Evolutionary conservation across 2,797 vertebrate genomes (phyloP).

Genomic region (Xenopus petersii): DNA sequence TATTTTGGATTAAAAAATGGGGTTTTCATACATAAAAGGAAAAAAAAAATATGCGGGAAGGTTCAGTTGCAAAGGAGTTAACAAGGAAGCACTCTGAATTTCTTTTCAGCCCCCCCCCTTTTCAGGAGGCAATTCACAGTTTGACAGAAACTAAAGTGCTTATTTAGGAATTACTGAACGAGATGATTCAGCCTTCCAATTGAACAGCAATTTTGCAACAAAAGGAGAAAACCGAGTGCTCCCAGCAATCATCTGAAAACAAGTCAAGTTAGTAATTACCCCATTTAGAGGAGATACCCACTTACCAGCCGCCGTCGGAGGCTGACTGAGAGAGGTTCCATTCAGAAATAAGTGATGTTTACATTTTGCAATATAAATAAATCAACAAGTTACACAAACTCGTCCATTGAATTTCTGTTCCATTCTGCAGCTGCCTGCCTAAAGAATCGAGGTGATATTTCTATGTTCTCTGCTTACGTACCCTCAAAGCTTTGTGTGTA

Average conservation of each 20-base stretch:
- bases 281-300: slow-evolving; percentile 62
- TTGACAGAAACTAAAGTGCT: slow-evolving; percentile 57
- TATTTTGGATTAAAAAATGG: no score
- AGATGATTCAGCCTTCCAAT: slow-evolving; percentile 65
- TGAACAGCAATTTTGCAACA: slow-evolving; percentile 66
- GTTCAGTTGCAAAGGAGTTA: slow-evolving; percentile 7
- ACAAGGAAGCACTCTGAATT: slow-evolving; percentile 25
- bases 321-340: background rate
- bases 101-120: slow-evolving; percentile 47
- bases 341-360: slow-evolving; percentile 5
- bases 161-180: slow-evolving; percentile 55
- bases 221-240: slow-evolving; percentile 57
- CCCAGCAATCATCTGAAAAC: slow-evolving; percentile 62
- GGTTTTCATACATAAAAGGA: no score
- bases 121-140: slow-evolving; percentile 61
- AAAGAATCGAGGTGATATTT: no score
- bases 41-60: no score
- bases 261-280: slow-evolving; percentile 70
- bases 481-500: no score
- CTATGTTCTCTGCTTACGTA: no score
- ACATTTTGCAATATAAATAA: slow-evolving; percentile 15
- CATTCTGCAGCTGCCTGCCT: no score
- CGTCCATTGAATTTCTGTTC: no score
- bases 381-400: background rate
- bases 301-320: slow-evolving; percentile 44